Evolutionary conservation across 1,140 invertebrate species (phyloP), one percentile per base, ranked within the genome.

Genomic region (Pseudomyrmex pallidus): DNA sequence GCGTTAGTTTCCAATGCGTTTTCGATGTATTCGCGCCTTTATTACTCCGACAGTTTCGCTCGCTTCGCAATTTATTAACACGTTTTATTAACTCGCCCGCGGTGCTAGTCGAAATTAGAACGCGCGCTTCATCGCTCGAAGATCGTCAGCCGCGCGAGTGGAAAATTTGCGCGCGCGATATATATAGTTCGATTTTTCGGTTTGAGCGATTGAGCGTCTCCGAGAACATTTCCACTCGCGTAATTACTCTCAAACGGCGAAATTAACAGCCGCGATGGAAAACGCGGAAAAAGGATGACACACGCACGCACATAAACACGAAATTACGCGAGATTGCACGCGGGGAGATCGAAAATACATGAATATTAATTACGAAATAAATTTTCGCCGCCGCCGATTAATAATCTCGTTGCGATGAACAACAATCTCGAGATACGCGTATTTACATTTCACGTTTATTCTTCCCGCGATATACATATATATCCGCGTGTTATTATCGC

Each of bases 51-150:
- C 64, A 67, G 50, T 59, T 70, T 2, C 35, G 35, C 35, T 35
- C 35, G 35, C 35, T 12, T 59, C 44, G 8, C 8, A 72, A 22
- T 72, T 80, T 80, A 80, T 70, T 80, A 59, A 70, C n/a, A 44
- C 44, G 35, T 70, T 78, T 78, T 13, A 59, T 68, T 78, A 59
- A 54, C 9, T 48, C 15, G 63, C 15, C 17, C 10, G 1, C 4
- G 25, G 20, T 7, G 56, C 35, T 8, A 9, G 3, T 0, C 10
- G 10, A 48, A 68, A 68, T 12, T 12, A 25, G 7, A 68, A 56
- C 2, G 35, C 2, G 9, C 12, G 7, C 44, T 63, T 52, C 35
- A 35, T 15, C 13, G 17, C 17, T 17, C 25, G 17, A 78, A 78
- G 25, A 67, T 35, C 35, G 35, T 5, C n/a, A 8, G 5, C 17